Percentiles rank a stretch among this genome's conserved stretches.
Conservation (phyloP, 1,140 invertebrate species). For the Saccostrea glomerata region DNA sequence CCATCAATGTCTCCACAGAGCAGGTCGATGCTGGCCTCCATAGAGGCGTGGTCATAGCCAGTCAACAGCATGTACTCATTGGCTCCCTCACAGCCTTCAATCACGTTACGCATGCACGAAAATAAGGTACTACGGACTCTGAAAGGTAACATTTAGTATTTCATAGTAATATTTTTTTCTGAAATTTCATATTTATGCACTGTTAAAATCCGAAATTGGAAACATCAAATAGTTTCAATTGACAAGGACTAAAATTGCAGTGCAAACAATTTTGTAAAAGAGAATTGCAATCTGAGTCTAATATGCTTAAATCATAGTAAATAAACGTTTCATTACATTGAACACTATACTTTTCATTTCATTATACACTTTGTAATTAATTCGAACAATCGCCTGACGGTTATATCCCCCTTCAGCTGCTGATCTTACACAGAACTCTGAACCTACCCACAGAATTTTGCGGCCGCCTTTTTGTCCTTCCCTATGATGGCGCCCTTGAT, state of each 20-base stretch:
- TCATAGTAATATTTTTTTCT: neutral
- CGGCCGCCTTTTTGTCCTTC: conserved; percentile 43
- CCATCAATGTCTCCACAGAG: conserved; percentile 56
- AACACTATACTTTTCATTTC: too few species aligned
- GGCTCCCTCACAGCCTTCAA: conserved; percentile 49
- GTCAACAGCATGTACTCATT: conserved; percentile 52
- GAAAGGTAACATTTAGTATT: neutral
- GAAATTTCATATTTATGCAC: neutral
- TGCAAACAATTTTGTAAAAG: too few species aligned
- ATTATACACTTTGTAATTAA: too few species aligned
- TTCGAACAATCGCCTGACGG: too few species aligned
- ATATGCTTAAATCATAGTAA: too few species aligned
- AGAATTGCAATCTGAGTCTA: too few species aligned
- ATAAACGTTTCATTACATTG: too few species aligned
- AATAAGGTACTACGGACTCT: conserved; percentile 44
- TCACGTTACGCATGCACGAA: conserved; percentile 52
- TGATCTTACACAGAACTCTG: neutral
- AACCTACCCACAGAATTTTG: conserved; percentile 52
- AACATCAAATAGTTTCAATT: neutral
- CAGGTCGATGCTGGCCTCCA: conserved; percentile 55
- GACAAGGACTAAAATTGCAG: neutral
- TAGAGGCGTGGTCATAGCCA: conserved; percentile 55
- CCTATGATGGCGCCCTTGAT: conserved; percentile 58
- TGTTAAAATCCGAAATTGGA: neutral
- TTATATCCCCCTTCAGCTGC: neutral